These are phyloP conservation scores for Cephus runcator DNA, from an alignment of 2,888 invertebrate species.

Conservation along the genomic window DNA sequence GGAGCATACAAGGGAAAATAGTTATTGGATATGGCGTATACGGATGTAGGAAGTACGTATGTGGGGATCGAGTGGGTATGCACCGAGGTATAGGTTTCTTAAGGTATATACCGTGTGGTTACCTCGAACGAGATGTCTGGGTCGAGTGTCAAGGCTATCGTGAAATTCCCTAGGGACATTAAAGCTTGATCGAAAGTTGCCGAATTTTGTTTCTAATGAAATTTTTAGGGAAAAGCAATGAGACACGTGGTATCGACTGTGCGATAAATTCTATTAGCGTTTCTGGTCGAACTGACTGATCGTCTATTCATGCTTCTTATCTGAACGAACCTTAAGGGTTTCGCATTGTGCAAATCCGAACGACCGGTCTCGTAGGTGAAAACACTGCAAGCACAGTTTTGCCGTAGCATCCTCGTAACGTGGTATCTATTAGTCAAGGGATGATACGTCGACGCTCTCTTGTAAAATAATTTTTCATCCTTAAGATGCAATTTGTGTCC, in stretches of 20 bases:
- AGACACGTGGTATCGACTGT: not conserved
- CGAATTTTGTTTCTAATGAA: not conserved
- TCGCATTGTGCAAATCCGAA: not conserved
- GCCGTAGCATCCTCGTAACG: not conserved
- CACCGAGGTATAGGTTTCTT: not conserved
- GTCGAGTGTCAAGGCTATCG: not conserved
- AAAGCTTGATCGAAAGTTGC: not conserved
- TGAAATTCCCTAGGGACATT: not conserved
- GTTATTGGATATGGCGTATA: not conserved
- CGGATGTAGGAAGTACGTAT: not conserved
- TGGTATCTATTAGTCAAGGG: not conserved
- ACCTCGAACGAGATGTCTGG: not conserved
- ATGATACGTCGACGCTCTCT: slow-evolving; percentile 13
- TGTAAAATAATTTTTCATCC: slow-evolving; percentile 20
- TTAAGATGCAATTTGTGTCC: slow-evolving; percentile 9
- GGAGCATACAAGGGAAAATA: not conserved
- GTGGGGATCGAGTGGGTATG: not conserved
- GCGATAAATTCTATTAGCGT: not conserved
- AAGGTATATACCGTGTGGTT: not conserved
- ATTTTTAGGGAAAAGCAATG: not conserved
- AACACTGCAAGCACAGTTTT: not conserved
- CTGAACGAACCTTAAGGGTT: not conserved
- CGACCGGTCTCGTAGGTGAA: not conserved
- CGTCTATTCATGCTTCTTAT: not conserved
- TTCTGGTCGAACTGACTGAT: not conserved